Conservation (phyloP, 1,140 invertebrate genomes). For the Manduca sexta region DNA sequence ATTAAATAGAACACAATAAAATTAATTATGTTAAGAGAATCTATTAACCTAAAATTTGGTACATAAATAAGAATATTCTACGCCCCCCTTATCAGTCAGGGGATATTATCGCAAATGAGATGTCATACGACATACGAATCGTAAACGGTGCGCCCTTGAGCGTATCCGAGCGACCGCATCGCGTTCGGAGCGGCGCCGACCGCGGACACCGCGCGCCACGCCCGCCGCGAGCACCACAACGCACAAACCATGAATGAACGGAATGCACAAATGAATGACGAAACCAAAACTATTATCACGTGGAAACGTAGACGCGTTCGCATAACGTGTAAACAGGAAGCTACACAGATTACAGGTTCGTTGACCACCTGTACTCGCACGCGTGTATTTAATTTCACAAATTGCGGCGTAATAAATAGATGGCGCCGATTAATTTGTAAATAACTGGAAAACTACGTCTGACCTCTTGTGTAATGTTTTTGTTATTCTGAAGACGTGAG, state of each 20-base stretch:
- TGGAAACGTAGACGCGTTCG: constrained; percentile 15
- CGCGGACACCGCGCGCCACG: too few relatives aligned
- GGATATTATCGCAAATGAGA: not conserved
- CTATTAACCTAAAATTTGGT: too few relatives aligned
- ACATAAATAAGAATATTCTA: not conserved
- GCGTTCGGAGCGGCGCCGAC: too few relatives aligned
- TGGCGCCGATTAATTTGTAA: too few relatives aligned
- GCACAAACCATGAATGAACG: constrained; percentile 17
- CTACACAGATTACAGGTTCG: constrained; percentile 16
- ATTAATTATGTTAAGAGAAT: too few relatives aligned
- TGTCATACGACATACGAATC: constrained; percentile 13
- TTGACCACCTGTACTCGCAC: constrained; percentile 14
- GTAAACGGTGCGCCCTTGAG: constrained; percentile 24
- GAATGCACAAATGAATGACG: constrained; percentile 25
- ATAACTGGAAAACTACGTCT: too few relatives aligned
- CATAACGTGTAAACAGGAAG: constrained; percentile 35
- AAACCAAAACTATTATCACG: constrained; percentile 18
- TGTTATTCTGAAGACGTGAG: too few relatives aligned
- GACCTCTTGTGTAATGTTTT: too few relatives aligned
- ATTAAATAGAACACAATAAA: too few relatives aligned
- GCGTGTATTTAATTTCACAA: too few relatives aligned
- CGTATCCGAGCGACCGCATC: constrained; percentile 32
- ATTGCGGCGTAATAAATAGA: too few relatives aligned
- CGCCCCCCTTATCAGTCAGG: too few relatives aligned
- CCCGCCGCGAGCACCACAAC: not conserved